Conservation (phyloP, 2,113 vertebrate genomes). For the Arenaria interpres region DNA sequence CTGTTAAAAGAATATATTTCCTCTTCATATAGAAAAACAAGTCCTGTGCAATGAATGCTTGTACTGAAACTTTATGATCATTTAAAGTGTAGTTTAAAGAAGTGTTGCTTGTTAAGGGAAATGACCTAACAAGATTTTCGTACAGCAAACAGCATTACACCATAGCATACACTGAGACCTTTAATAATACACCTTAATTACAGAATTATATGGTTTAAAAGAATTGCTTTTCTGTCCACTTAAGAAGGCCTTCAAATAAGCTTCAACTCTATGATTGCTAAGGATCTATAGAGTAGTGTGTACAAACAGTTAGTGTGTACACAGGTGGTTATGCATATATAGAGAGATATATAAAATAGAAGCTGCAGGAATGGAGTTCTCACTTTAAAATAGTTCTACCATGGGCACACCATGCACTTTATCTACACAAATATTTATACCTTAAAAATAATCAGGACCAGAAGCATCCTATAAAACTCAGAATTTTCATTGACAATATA, state of each 20-base stretch:
- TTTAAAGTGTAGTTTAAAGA: conserved; percentile 29
- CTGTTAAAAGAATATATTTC: conserved; percentile 68
- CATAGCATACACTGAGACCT: background rate
- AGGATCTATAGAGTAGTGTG: background rate
- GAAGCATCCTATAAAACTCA: background rate
- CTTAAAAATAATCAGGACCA: background rate
- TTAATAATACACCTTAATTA: conserved; percentile 35
- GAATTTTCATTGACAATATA: background rate
- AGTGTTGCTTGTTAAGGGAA: conserved; percentile 58
- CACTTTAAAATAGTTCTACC: background rate
- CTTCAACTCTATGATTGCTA: background rate
- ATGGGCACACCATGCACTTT: background rate
- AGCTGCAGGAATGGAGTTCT: background rate
- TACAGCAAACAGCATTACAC: conserved; percentile 15
- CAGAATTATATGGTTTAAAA: conserved; percentile 1
- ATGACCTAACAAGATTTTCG: conserved; percentile 52
- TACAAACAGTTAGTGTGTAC: background rate
- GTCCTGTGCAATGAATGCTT: conserved; percentile 49
- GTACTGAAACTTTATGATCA: conserved; percentile 40
- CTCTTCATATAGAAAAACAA: conserved; percentile 42
- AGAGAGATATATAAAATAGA: background rate
- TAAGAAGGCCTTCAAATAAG: background rate
- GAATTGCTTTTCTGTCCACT: conserved; percentile 33
- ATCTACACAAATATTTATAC: background rate
- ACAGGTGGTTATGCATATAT: background rate